Evolutionary conservation across 2,113 vertebrate species (phyloP).

Genomic region (Erythrocebus patas): DNA sequence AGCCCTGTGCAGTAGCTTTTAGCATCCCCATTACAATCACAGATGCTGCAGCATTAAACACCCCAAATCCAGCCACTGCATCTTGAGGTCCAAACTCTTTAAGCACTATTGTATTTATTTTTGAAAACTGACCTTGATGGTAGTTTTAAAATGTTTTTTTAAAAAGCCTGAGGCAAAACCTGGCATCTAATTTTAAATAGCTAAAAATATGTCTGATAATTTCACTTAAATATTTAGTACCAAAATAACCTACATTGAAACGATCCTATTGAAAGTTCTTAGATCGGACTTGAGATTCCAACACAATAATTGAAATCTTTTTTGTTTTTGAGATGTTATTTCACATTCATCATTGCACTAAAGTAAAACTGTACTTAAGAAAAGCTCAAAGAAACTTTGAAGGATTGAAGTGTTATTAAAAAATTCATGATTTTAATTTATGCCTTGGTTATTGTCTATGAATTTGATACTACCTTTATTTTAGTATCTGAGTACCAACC

Average conservation of each 20-base stretch:
- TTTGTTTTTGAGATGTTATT: not conserved
- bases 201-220: conserved; percentile 22
- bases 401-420: not conserved
- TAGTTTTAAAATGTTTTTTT: not conserved
- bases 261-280: not conserved
- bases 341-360: conserved; percentile 8
- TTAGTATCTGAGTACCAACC: not conserved
- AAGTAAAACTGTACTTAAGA: conserved; percentile 17
- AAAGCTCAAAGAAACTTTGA: not conserved
- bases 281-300: conserved; percentile 27
- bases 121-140: not conserved
- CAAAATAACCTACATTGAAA: not conserved
- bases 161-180: not conserved
- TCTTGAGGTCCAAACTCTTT: not conserved
- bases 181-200: conserved; percentile 9
- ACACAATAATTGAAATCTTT: conserved; percentile 23
- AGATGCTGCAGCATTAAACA: not conserved
- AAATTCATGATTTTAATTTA: conserved; percentile 12
- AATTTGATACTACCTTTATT: conserved; percentile 25
- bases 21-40: not conserved
- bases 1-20: not conserved
- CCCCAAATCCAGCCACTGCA: not conserved
- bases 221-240: not conserved
- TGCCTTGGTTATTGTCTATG: not conserved
- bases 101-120: not conserved